A percentile compares a stretch with the other conserved stretches of the same genome.
Conservation (phyloP, 2,888 invertebrate genomes). For the Drosophila phalerata region DNA sequence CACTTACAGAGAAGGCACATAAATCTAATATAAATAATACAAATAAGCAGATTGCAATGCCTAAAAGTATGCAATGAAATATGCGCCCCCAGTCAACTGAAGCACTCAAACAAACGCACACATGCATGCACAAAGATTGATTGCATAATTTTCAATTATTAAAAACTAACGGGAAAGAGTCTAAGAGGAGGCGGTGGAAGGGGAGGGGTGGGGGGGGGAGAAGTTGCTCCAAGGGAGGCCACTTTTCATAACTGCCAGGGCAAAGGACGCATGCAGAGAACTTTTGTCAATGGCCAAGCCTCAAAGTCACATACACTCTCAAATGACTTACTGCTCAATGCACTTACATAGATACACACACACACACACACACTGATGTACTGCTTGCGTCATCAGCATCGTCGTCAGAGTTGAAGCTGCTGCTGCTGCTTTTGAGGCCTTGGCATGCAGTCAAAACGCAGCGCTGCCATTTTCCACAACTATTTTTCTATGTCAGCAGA, state of each 20-base stretch:
- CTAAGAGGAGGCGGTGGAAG: not conserved
- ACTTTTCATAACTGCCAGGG: conserved; percentile 70
- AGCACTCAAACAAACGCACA: conserved; percentile 36
- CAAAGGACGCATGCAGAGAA: conserved; percentile 48
- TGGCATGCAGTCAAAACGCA: conserved; percentile 80
- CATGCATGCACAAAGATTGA: conserved; percentile 43
- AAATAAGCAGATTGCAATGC: conserved; percentile 40
- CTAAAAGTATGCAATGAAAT: conserved; percentile 60
- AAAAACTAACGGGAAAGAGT: conserved; percentile 49
- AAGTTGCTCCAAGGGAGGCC: conserved; percentile 37
- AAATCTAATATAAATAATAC: conserved; percentile 54
- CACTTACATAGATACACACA: conserved; percentile 43
- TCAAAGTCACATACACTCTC: conserved; percentile 64
- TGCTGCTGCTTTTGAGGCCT: conserved; percentile 61
- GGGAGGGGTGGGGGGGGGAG: conserved; percentile 1
- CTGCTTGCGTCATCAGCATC: conserved; percentile 76
- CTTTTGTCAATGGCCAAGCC: conserved; percentile 77
- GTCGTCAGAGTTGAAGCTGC: conserved; percentile 57
- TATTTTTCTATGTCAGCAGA: conserved; percentile 76
- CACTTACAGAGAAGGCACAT: conserved; percentile 19
- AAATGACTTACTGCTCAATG: conserved; percentile 68
- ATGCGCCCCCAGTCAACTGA: conserved; percentile 47
- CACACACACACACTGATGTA: conserved; percentile 25
- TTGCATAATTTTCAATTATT: conserved; percentile 77
- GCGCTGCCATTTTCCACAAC: conserved; percentile 61